phyloP scores from a whole-genome alignment of 2,888 invertebrate species.

The Leptarthrus brevirostris region DNA sequence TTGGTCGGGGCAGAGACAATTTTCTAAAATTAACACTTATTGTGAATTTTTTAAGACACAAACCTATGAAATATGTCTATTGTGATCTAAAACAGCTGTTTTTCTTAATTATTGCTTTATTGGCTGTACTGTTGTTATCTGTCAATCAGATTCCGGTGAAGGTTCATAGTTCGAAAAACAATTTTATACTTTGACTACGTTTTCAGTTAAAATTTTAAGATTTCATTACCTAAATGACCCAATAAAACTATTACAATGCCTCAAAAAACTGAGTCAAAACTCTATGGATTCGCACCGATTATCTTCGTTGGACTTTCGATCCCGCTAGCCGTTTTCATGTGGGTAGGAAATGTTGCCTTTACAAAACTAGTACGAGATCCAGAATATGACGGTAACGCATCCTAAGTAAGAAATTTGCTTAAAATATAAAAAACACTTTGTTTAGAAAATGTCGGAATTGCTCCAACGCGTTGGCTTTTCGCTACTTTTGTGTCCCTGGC shows the following conservation, averaged over 20 bases:
- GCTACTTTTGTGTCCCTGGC: constrained; percentile 70
- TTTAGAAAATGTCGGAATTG: constrained; percentile 58
- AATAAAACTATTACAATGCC: too few relatives aligned
- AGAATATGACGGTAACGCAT: constrained; percentile 72
- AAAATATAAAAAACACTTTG: too few relatives aligned
- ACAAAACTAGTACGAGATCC: constrained; percentile 68
- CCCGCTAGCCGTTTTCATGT: constrained; percentile 81
- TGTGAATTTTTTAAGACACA: too few relatives aligned
- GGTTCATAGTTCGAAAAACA: not conserved
- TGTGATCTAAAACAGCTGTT: too few relatives aligned
- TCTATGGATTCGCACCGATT: constrained; percentile 69
- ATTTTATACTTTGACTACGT: too few relatives aligned
- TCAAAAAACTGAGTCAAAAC: not conserved
- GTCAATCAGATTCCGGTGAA: not conserved
- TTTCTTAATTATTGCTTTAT: too few relatives aligned
- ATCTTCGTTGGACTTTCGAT: constrained; percentile 76
- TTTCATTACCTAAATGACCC: too few relatives aligned
- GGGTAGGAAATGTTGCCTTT: constrained; percentile 79
- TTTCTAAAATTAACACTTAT: too few relatives aligned
- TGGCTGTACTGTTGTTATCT: not conserved
- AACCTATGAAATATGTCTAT: too few relatives aligned
- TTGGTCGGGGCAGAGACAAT: too few relatives aligned
- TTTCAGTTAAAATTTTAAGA: too few relatives aligned
- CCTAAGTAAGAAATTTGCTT: too few relatives aligned
- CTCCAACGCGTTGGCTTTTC: constrained; percentile 65